Base-by-base conservation (phyloP, 2,113 vertebrate genomes). In the Pelmatolapia mariae region DNA sequence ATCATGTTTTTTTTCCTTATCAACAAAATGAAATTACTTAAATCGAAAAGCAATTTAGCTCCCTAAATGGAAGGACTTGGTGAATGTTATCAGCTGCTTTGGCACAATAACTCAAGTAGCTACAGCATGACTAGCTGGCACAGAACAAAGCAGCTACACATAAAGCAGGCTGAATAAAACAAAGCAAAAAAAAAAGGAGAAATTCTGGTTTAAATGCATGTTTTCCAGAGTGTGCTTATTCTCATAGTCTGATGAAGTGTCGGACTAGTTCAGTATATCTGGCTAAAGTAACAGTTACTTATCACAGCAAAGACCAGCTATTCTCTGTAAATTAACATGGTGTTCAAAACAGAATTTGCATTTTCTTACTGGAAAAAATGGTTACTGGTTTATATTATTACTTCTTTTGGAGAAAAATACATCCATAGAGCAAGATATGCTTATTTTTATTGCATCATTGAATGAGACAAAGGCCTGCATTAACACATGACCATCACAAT, bases 51-150 rank as follows among this genome's bases (percentile, higher is more conserved):
- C 81, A 89, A 85, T 93, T 89, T 86, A 54, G 57, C 79, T 66
- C 87, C 59, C 3, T 85, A 36, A 66, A 86, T 15, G 71, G 85
- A 89, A 84, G 83, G 82, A 84, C 50, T 83, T 4, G 19, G 43
- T 91, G 81, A 93, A 91, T 89, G 85, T 90, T 93, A 94, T 94
- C 89, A 88, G 86, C 80, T 63, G 85, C 43, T 36, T 80, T 31
- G 79, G 56, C 8, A 85, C 56, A 88, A 87, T 83, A 83, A 82
- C 43, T 89, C 71, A 36, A 89, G 81, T 43, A 78, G 78, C 86
- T 61, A 7, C 63, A 85, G 85, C 81, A 31, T 68, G 85, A 83
- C 79, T 47, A 53, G 57, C 85, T 91, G 87, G 81, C 71, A 53
- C 71, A 13, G 15, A 86, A 85, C 63, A 86, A 81, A 81, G 81